Evolutionary conservation across 2,888 invertebrate genomes (phyloP).

Genomic region (Malthinus seriepunctatus): DNA sequence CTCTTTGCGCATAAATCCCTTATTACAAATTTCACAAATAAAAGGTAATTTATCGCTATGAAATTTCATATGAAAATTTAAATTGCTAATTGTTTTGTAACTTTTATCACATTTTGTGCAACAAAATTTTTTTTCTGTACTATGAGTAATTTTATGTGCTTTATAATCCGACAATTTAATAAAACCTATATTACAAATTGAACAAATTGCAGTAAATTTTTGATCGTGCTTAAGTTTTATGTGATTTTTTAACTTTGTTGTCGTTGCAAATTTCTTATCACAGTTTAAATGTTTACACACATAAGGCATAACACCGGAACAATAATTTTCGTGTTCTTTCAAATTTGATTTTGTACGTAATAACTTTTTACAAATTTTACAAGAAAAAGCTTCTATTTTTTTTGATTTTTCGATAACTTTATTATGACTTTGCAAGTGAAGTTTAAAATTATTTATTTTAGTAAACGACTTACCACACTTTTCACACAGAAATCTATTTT

Average conservation of each 20-base stretch:
- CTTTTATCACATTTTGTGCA: constrained; percentile 49
- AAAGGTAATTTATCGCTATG: constrained; percentile 47
- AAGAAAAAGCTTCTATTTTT: constrained; percentile 42
- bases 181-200: constrained; percentile 52
- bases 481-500: constrained; percentile 46
- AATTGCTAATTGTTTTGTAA: constrained; percentile 52
- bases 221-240: constrained; percentile 51
- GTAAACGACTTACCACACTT: constrained; percentile 45
- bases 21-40: constrained; percentile 46
- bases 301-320: constrained; percentile 47
- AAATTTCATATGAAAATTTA: constrained; percentile 52
- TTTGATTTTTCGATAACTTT: constrained; percentile 29
- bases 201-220: constrained; percentile 51
- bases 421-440: constrained; percentile 31
- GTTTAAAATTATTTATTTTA: constrained; percentile 35
- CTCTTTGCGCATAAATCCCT: constrained; percentile 52
- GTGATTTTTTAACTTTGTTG: constrained; percentile 50
- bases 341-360: constrained; percentile 48
- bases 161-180: constrained; percentile 51
- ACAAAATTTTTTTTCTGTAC: constrained; percentile 49
- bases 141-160: constrained; percentile 51
- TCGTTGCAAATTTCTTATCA: constrained; percentile 48
- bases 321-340: constrained; percentile 49
- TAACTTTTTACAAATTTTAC: constrained; percentile 45
- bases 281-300: constrained; percentile 44